These are phyloP conservation scores for Sturmia bella DNA, from an alignment of 2,888 invertebrate genomes.

Conservation along the genomic window DNA sequence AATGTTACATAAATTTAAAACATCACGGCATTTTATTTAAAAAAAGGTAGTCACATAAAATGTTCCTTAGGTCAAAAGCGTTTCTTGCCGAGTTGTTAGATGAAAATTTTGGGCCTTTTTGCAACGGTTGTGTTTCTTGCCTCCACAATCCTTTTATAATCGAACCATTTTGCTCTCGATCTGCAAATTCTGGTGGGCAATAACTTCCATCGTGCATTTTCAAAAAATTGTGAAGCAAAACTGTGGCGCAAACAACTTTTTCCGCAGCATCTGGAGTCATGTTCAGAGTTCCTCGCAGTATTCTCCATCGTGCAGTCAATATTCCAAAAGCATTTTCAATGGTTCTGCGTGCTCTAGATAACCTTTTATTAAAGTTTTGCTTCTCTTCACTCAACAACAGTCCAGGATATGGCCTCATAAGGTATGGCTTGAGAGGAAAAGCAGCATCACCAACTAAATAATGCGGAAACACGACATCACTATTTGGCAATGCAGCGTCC, in stretches of 20 bases:
- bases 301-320: no score
- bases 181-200: constrained; percentile 16
- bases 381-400: neutral
- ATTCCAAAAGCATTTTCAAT: no score
- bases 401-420: no score
- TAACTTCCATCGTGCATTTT: constrained; percentile 15
- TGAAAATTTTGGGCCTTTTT: constrained; percentile 11
- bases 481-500: constrained; percentile 1
- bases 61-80: constrained; percentile 15
- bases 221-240: constrained; percentile 20
- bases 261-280: constrained; percentile 9
- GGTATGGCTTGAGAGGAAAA: neutral
- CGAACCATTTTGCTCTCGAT: neutral
- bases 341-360: neutral
- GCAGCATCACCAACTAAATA: constrained; percentile 9
- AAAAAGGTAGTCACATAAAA: constrained; percentile 16
- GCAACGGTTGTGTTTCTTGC: constrained; percentile 1
- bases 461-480: neutral
- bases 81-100: constrained; percentile 25
- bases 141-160: constrained; percentile 1
- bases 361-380: neutral
- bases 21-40: constrained; percentile 11
- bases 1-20: no score
- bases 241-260: constrained; percentile 19
- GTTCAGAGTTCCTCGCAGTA: constrained; percentile 15